Evolutionary conservation across 1,140 invertebrate species (phyloP), one percentile per base, ranked within the genome.

Genomic region (Caligus rogercresseyi): DNA sequence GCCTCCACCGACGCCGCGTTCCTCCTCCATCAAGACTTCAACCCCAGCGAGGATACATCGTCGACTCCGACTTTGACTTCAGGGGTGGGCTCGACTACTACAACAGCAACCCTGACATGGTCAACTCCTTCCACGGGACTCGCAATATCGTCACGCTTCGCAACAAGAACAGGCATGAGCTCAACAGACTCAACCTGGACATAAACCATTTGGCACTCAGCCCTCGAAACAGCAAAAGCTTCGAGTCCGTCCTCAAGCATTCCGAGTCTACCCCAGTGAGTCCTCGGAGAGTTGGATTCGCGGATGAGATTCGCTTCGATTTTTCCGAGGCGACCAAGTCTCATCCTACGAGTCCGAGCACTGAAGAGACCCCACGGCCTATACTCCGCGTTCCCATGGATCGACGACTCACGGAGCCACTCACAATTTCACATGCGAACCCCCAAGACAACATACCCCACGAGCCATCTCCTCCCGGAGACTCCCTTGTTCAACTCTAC

Each of bases 401-500:
- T 43, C 31, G 31, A 11, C 31, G 31, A 43, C n/a, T 43, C 7
- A 43, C 31, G 7, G 31, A 43, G 31, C 31, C 31, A 7, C 21
- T 60, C 7, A 60, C 26, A 11, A 60, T 60, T 3, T 18, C 21
- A n/a, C 57, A 60, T 18, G 57, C 57, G 13, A 60, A 60, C 43
- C 31, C 31, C 7, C 7, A 43, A 7, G 31, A 43, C 7, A 43
- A n/a, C 7, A n/a, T 11, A 43, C n/a, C n/a, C 31, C 31, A 43
- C 7, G 31, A 43, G 31, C 7, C 7, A 43, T 43, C 31, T n/a
- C 26, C 57, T 2, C 21, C 21, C 14, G 26, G 26, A 18, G 57
- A 60, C 24, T 60, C 57, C 16, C 26, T 60, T 18, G 57, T 60
- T 60, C 57, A 60, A 31, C 18, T 60, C 1, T 60, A 60, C 16